phyloP scores from a whole-genome alignment of 2,888 invertebrate genomes.

The Leucoptera coffeella region DNA sequence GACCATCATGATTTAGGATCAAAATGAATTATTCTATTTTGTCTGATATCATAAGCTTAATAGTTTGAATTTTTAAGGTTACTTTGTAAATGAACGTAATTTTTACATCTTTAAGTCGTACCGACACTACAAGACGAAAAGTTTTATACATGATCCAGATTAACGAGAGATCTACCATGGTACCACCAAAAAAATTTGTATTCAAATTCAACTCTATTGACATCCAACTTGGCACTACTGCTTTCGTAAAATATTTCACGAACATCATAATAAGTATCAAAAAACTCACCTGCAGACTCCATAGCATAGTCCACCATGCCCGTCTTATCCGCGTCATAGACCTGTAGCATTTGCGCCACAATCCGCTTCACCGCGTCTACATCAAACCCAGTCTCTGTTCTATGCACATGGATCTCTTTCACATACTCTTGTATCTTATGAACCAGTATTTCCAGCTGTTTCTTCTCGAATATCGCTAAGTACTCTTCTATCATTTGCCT shows the following conservation, averaged over 20 bases:
- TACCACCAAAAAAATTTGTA: no score
- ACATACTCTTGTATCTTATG: slow-evolving; percentile 32
- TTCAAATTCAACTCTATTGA: no score
- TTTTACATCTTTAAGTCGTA: no score
- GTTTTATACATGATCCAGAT: no score
- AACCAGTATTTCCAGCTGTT: slow-evolving; percentile 36
- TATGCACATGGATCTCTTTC: slow-evolving; percentile 18
- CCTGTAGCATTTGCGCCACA: slow-evolving; percentile 58
- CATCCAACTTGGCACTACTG: no score
- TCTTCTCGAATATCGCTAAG: slow-evolving; percentile 26
- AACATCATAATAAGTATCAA: slow-evolving; percentile 4
- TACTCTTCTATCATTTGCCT: slow-evolving; percentile 39
- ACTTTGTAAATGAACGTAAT: no score
- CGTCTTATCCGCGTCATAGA: slow-evolving; percentile 94
- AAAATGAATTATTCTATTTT: no score
- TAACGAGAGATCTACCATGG: no score
- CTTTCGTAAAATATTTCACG: not conserved
- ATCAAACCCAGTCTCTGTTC: slow-evolving; percentile 15
- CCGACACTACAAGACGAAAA: no score
- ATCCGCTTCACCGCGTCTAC: slow-evolving; percentile 52
- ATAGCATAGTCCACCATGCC: slow-evolving; percentile 91
- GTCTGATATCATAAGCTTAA: no score
- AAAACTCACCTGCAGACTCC: slow-evolving; percentile 73
- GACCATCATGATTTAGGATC: no score
- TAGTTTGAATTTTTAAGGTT: no score